Evolutionary conservation across 2,888 invertebrate genomes (phyloP).

Genomic region (Sarcophaga rosellei): DNA sequence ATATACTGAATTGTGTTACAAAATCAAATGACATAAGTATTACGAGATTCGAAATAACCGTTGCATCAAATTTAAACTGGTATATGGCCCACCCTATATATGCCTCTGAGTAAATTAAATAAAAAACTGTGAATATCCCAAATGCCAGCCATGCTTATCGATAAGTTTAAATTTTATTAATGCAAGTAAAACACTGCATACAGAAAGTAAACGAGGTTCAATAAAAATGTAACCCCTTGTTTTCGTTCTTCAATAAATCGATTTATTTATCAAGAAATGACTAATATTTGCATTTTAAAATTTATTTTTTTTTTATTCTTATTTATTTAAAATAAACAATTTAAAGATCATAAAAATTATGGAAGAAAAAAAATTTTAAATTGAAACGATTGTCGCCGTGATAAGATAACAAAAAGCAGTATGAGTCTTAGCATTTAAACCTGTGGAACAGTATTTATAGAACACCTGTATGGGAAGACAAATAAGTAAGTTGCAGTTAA

Average conservation of each 20-base stretch:
- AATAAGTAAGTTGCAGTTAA: too few species aligned
- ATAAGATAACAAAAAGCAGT: slow-evolving; percentile 44
- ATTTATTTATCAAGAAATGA: slow-evolving; percentile 40
- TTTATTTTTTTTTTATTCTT: background rate
- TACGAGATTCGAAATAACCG: too few species aligned
- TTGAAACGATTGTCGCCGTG: background rate
- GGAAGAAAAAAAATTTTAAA: background rate
- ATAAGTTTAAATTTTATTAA: slow-evolving; percentile 2
- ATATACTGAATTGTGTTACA: too few species aligned
- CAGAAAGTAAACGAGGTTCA: background rate
- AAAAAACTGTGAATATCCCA: background rate
- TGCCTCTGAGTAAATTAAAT: background rate
- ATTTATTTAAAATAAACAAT: slow-evolving; percentile 22
- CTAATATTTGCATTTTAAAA: slow-evolving; percentile 54
- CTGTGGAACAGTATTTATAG: background rate
- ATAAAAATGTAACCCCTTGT: slow-evolving; percentile 15
- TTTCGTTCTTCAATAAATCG: background rate
- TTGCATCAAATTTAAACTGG: too few species aligned
- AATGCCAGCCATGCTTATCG: background rate
- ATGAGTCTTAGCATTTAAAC: background rate
- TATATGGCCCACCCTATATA: background rate
- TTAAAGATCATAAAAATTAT: slow-evolving; percentile 30
- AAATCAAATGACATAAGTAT: too few species aligned
- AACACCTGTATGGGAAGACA: background rate
- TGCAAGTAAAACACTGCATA: background rate